Conservation (phyloP, 2,888 invertebrate species). For the Caenorhabditis drosophilae region DNA sequence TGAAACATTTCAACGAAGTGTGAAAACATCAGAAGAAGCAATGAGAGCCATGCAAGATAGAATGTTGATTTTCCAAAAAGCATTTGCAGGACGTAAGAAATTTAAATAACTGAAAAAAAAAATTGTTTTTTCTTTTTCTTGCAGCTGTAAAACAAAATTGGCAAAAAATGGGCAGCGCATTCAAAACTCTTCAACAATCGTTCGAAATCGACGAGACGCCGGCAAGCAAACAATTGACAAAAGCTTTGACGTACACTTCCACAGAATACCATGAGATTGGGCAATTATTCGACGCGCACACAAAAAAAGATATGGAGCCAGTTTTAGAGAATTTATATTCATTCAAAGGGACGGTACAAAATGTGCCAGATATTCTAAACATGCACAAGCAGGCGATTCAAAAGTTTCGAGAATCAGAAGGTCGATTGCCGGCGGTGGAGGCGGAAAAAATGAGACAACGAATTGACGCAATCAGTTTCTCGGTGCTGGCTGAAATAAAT, state of each 20-base stretch:
- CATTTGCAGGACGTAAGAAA: slow-evolving; percentile 78
- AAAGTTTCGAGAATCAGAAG: slow-evolving; percentile 49
- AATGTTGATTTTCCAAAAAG: slow-evolving; percentile 84
- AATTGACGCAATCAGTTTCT: slow-evolving; percentile 89
- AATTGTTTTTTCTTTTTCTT: slow-evolving; percentile 11
- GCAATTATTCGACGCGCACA: slow-evolving; percentile 47
- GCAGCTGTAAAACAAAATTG: slow-evolving; percentile 84
- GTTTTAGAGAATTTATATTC: slow-evolving; percentile 88
- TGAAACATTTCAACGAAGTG: slow-evolving; percentile 83
- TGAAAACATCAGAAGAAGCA: slow-evolving; percentile 84
- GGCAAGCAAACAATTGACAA: slow-evolving; percentile 43
- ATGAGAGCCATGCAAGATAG: slow-evolving; percentile 83
- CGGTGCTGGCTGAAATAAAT: slow-evolving; percentile 89
- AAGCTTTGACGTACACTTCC: slow-evolving; percentile 51
- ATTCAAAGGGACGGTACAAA: slow-evolving; percentile 88
- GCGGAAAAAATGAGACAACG: slow-evolving; percentile 71
- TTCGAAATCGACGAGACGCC: slow-evolving; percentile 77
- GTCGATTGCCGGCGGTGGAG: slow-evolving; percentile 37
- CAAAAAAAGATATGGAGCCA: slow-evolving; percentile 81
- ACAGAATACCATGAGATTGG: slow-evolving; percentile 49
- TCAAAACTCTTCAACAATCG: slow-evolving; percentile 83
- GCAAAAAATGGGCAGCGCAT: slow-evolving; percentile 85
- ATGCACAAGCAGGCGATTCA: slow-evolving; percentile 78
- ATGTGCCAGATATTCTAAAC: slow-evolving; percentile 86
- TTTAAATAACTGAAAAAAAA: neutral